Percentiles rank a stretch among this genome's conserved stretches.
Conservation (phyloP, 2,113 vertebrate genomes). For the Athene cunicularia region DNA sequence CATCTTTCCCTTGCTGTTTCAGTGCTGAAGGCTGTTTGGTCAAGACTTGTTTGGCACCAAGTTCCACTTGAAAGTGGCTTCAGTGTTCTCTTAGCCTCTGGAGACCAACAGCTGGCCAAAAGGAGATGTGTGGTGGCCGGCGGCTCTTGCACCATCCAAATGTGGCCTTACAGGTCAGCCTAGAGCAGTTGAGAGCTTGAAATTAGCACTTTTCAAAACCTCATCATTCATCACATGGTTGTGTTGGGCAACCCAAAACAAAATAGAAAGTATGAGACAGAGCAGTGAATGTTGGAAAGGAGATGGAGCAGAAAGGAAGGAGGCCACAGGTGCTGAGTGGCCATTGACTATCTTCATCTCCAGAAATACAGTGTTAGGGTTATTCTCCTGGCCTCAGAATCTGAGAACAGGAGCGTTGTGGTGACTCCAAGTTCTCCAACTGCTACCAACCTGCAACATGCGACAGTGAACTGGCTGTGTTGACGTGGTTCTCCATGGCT, state of each 20-base stretch:
- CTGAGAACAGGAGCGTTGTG: background rate
- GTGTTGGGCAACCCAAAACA: background rate
- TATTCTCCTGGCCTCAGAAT: background rate
- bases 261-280: background rate
- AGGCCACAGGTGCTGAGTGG: accelerated
- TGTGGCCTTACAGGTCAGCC: background rate
- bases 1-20: background rate
- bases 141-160: background rate
- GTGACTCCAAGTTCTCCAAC: background rate
- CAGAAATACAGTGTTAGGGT: background rate
- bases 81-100: background rate
- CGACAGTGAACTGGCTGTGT: accelerated
- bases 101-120: background rate
- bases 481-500: accelerated
- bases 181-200: background rate
- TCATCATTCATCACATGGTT: accelerated
- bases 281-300: accelerated
- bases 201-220: background rate
- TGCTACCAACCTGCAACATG: accelerated
- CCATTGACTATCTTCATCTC: background rate
- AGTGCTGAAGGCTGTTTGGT: background rate
- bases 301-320: background rate
- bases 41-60: background rate
- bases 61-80: background rate
- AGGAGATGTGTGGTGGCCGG: accelerated